Conservation (phyloP, 2,888 invertebrate species). For the Andrena haemorrhoa region DNA sequence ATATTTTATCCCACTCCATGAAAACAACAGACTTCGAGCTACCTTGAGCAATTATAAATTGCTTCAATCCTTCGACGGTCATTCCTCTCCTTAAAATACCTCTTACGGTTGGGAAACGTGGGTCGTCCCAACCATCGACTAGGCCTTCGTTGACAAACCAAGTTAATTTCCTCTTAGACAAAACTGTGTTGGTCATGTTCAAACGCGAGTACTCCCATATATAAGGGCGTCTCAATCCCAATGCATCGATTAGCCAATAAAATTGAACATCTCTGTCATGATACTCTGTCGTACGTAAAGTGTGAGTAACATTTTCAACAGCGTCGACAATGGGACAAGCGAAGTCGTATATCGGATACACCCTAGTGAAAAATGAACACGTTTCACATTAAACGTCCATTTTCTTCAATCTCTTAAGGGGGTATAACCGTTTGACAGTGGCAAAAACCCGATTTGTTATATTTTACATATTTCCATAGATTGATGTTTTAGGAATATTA, state of each 20-base stretch:
- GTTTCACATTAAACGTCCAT: neutral
- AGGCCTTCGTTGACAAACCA: constrained; percentile 98
- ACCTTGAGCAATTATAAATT: constrained; percentile 99
- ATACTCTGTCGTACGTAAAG: constrained; percentile 98
- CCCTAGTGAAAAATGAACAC: constrained; percentile 86
- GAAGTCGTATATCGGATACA: constrained; percentile 99
- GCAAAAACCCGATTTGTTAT: too few species aligned
- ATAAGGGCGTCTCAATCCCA: constrained; percentile 94
- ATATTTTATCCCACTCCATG: constrained; percentile 99
- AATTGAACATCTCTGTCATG: constrained; percentile 99
- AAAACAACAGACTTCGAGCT: constrained; percentile 98
- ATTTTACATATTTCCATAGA: too few species aligned
- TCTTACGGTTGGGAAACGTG: constrained; percentile 98
- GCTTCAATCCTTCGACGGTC: constrained; percentile 98
- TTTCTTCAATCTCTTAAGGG: too few species aligned
- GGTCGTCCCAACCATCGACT: constrained; percentile 99
- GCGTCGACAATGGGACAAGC: constrained; percentile 99
- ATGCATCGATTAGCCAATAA: constrained; percentile 97
- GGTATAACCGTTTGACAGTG: too few species aligned
- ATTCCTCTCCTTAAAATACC: constrained; percentile 98
- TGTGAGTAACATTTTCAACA: constrained; percentile 98
- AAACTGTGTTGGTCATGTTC: constrained; percentile 99
- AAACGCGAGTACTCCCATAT: constrained; percentile 97
- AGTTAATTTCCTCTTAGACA: constrained; percentile 98
- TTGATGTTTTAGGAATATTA: too few species aligned